These are phyloP conservation scores for Sebastes kiyomatsui DNA, from an alignment of 2,797 vertebrate species.

Conservation along the genomic window DNA sequence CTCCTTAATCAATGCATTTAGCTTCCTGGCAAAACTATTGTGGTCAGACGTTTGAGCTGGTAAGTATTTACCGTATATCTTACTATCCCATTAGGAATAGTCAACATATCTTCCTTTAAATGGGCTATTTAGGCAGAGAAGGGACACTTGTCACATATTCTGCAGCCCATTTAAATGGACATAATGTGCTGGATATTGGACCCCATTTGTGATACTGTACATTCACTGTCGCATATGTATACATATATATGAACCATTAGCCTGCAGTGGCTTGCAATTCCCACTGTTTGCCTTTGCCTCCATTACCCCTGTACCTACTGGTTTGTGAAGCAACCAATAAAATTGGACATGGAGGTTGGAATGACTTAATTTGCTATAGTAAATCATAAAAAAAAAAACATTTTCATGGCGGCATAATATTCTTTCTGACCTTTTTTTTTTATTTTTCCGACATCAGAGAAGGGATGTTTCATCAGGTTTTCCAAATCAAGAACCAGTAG, in stretches of 20 bases:
- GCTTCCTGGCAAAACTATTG: conserved; percentile 65
- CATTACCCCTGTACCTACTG: conserved; percentile 83
- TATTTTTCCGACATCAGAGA: conserved; percentile 17
- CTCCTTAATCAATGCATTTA: conserved; percentile 59
- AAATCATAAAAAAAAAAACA: conserved; percentile 2
- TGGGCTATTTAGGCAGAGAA: conserved; percentile 62
- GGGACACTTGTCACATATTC: background rate
- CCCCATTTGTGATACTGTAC: conserved; percentile 43
- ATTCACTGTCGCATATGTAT: conserved; percentile 9
- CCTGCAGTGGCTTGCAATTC: conserved; percentile 13
- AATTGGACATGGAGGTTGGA: conserved; percentile 78
- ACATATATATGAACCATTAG: conserved; percentile 32
- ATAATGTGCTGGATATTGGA: conserved; percentile 24
- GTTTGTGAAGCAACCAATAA: conserved; percentile 82
- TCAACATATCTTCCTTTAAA: conserved; percentile 72
- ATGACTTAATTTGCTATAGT: conserved; percentile 22
- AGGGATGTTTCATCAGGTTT: conserved; percentile 34
- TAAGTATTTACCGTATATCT: conserved; percentile 69
- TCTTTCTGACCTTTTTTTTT: conserved; percentile 24
- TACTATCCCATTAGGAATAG: conserved; percentile 40
- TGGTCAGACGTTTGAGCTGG: conserved; percentile 73
- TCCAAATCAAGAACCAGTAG: conserved; percentile 79
- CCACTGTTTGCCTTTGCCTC: conserved; percentile 32
- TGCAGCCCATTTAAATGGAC: conserved; percentile 76
- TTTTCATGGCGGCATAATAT: conserved; percentile 8